Evolutionary conservation across 2,888 invertebrate species (phyloP), one percentile per base, ranked within the genome.

Genomic region (Stenotaenia linearis): DNA sequence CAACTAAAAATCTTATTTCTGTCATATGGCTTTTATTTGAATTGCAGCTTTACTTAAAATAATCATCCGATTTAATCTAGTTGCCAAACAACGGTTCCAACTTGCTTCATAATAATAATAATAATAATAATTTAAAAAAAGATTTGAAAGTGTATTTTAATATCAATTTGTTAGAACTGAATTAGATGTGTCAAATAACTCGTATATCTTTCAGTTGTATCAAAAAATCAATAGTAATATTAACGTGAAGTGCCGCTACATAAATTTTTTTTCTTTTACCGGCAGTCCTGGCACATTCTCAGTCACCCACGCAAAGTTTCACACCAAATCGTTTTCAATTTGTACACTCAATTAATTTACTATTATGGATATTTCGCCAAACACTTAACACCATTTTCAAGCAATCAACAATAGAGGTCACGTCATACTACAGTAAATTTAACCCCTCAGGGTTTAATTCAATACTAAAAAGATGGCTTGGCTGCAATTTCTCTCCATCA

Each of bases 401-500:
- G 23, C 61, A 61, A 28, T 61, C 61, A 25, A 61, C 28, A 45
- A 45, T 45, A 45, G 45, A 45, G 45, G 45, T 45, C 45, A 45
- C 45, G n/a, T 45, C 45, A 45, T 45, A 45, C 45, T 45, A 18
- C 45, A 45, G 45, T 45, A 45, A 45, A 15, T 45, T 45, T 45
- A 18, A 45, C 45, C 45, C 45, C 45, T 45, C 45, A 18, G 45
- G 45, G 61, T 61, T 61, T 25, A 61, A 61, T 61, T 61, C 28
- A 61, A 61, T 61, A 61, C 25, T 25, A 28, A 61, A 61, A 61
- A 61, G 61, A 61, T 61, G 28, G 28, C 61, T 61, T 25, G 28
- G 61, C 23, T 61, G 61, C 61, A 61, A 61, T 61, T n/a, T 61
- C 61, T 61, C 61, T 61, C 61, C 61, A 61, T 61, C 61, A 61